Base-by-base conservation (phyloP, 23 tunicate genomes). In the Halocynthia roretzi region DNA sequence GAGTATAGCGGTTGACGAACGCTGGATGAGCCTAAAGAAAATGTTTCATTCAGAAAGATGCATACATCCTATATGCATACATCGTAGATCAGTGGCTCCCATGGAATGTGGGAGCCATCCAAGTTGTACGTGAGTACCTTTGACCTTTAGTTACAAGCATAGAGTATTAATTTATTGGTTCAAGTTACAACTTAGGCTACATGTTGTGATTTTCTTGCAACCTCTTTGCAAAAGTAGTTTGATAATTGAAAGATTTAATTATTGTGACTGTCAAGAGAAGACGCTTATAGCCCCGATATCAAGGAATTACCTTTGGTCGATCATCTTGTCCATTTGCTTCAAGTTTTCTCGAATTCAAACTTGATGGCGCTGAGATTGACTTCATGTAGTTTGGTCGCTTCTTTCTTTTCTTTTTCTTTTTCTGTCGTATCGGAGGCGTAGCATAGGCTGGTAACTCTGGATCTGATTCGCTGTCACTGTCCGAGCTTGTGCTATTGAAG, bases 381-480 rank as follows among this genome's bases (percentile, higher is more conserved):
- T 89, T 84, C 54, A 83, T 87, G 61, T 66, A 75, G 17, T 78
- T 80, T 70, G 87, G 89, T 73, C 82, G 69, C 72, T 70, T 84
- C 53, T 84, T 84, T 69, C 62, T 68, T 68, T 89, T 84, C 63
- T 89, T 84, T 70, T 84, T 89, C 76, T 71, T 84, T 18, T 55
- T 63, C 76, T 89, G 83, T 12, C 78, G 65, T 4, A 23, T 63
- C 9, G 84, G 74, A 0, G 56, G 20, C 8, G 83, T 56, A 19
- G 70, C 68, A 20, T 89, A 87, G 8, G 49, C 76, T 0, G 90
- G 87, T 31, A 85, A 75, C 67, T 91, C 97, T 44, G 97, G 97
- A 17, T 91, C 97, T 6, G 97, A 85, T 51, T 91, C 97, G 61
- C 90, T 84, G 79, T 91, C 83, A 74, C 90, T 85, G 68, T 91